A percentile compares a stretch with the other conserved stretches of the same genome.
phyloP scores from a whole-genome alignment of 2,888 invertebrate species.

The Schizotus pectinicornis region DNA sequence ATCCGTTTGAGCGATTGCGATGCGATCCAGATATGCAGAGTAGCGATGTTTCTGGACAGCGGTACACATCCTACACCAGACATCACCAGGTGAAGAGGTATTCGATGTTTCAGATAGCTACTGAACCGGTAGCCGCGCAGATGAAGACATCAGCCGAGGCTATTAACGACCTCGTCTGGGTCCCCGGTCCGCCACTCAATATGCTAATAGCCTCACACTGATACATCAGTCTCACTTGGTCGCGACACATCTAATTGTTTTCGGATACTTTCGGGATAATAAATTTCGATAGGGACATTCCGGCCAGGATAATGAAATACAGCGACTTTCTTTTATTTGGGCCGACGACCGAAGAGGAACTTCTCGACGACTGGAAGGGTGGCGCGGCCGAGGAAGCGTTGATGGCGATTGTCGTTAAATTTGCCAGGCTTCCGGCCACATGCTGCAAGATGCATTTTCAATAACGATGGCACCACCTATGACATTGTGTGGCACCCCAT shows the following conservation, averaged over 20 bases:
- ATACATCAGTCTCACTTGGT: slow-evolving; percentile 36
- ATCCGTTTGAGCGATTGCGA: slow-evolving; percentile 33
- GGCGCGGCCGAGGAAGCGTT: neutral
- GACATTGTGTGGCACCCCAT: no score
- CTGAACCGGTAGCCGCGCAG: slow-evolving; percentile 51
- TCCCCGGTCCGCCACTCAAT: slow-evolving; percentile 38
- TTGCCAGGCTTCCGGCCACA: neutral
- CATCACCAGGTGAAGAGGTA: slow-evolving; percentile 45
- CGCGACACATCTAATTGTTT: slow-evolving; percentile 42
- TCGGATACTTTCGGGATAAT: neutral
- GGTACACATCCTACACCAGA: slow-evolving; percentile 47
- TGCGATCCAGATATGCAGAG: slow-evolving; percentile 45
- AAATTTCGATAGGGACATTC: neutral
- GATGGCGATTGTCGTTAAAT: neutral
- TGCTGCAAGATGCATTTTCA: slow-evolving; percentile 1
- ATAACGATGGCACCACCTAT: no score
- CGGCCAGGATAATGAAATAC: neutral
- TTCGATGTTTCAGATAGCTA: slow-evolving; percentile 53
- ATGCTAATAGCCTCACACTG: slow-evolving; percentile 45
- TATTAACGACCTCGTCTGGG: slow-evolving; percentile 43
- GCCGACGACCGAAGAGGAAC: neutral
- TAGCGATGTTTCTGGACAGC: slow-evolving; percentile 41
- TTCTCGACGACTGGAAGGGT: neutral
- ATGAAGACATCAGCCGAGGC: slow-evolving; percentile 50
- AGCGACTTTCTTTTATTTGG: neutral